These are phyloP conservation scores for Cydia pomonella DNA, from an alignment of 1,140 invertebrate species.

Conservation along the genomic window DNA sequence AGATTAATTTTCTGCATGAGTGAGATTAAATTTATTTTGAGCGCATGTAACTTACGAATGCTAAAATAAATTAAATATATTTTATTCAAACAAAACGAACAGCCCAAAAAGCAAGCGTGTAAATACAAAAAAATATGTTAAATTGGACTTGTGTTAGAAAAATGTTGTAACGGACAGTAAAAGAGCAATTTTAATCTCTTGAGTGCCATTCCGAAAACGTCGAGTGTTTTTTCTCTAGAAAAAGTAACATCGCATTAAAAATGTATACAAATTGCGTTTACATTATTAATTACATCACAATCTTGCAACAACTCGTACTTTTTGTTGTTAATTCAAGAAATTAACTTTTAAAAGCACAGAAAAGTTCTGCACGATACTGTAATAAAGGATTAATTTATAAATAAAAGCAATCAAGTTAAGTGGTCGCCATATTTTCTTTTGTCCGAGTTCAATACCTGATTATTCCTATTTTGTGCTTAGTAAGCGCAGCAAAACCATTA, in stretches of 20 bases:
- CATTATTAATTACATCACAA: slow-evolving; percentile 2
- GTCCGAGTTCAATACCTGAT: not conserved
- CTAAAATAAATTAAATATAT: too few relatives aligned
- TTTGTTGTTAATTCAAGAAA: not conserved
- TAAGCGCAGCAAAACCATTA: not conserved
- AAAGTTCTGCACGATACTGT: not conserved
- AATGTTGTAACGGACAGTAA: not conserved
- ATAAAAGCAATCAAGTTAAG: slow-evolving; percentile 20
- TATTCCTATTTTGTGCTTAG: not conserved
- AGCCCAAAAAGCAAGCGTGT: not conserved
- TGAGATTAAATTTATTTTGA: not conserved
- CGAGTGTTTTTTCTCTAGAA: not conserved
- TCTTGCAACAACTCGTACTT: not conserved
- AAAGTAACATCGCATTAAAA: slow-evolving; percentile 1
- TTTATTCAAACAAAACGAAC: too few relatives aligned
- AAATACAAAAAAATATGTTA: not conserved
- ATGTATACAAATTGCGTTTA: slow-evolving; percentile 5
- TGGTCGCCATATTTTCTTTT: slow-evolving; percentile 26
- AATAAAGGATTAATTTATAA: slow-evolving; percentile 18
- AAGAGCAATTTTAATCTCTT: not conserved
- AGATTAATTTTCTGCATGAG: not conserved
- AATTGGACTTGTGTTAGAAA: not conserved
- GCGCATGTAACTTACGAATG: not conserved
- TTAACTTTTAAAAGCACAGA: slow-evolving; percentile 9
- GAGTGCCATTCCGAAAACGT: not conserved